These are phyloP conservation scores for Acleris sparsana DNA, from an alignment of 2,888 invertebrate genomes.

Conservation along the genomic window DNA sequence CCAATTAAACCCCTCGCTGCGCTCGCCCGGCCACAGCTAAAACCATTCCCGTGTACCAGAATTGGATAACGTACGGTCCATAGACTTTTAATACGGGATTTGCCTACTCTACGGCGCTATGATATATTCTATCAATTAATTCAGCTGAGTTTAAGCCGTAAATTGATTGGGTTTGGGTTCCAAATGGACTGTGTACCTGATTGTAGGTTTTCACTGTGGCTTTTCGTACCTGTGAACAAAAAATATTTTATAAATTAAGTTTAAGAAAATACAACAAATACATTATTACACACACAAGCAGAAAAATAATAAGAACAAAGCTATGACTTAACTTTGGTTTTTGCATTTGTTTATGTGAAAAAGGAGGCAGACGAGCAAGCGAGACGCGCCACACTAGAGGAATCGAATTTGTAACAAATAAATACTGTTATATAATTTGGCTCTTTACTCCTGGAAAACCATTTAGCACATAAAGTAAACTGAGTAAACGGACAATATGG, in stretches of 20 bases:
- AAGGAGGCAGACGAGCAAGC: too few species aligned
- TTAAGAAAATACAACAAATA: neutral
- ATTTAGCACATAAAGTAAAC: too few species aligned
- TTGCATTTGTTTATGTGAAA: too few species aligned
- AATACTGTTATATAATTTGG: too few species aligned
- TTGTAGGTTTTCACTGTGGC: neutral
- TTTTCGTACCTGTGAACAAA: constrained; percentile 34
- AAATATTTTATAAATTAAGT: neutral
- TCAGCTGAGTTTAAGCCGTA: constrained; percentile 57
- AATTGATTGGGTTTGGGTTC: constrained; percentile 47
- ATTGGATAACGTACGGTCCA: constrained; percentile 73
- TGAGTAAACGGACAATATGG: too few species aligned
- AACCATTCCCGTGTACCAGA: constrained; percentile 72
- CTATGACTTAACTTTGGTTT: too few species aligned
- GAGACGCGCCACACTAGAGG: too few species aligned
- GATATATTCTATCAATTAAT: constrained; percentile 45
- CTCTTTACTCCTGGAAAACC: too few species aligned
- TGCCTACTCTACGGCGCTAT: constrained; percentile 57
- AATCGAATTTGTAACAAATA: too few species aligned
- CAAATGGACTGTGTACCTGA: constrained; percentile 41
- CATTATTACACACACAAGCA: too few species aligned
- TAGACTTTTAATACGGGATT: constrained; percentile 77
- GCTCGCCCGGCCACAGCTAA: constrained; percentile 59
- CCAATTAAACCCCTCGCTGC: neutral
- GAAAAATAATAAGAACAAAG: too few species aligned